Base-by-base conservation (phyloP, 2,113 vertebrate species). In the Toxotes chatareus region DNA sequence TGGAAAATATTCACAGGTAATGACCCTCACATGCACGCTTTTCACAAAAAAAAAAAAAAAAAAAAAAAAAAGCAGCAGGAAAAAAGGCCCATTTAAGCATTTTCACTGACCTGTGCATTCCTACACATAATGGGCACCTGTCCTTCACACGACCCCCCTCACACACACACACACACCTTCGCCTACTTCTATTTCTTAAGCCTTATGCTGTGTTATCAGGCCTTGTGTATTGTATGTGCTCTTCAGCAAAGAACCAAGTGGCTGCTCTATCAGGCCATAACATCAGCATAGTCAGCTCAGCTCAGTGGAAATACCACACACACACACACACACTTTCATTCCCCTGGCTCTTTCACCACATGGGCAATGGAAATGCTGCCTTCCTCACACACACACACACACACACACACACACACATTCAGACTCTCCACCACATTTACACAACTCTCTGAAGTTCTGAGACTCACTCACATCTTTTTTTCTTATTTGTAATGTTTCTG, bases 261-360 rank as follows among this genome's bases (percentile, higher is more conserved):
- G 87, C 11, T 2, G 16, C 87, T 73, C 86, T 90, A 92, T 93
- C 92, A 73, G 82, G 71, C 71, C 64, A 1, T 56, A 76, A 81
- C 87, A 93, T 93, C 92, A 86, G 90, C 91, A 71, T 12, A 81
- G 92, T 93, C 89, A 92, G 88, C 89, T 83, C 60, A 4, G 55
- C 71, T 80, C 75, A 71, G 84, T 78, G 65, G 71, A 86, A 88
- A 76, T 68, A 69, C 85, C 82, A 65, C 71, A n/a, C n/a, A n/a
- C n/a, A n/a, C 75, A 34, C 79, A 76, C 73, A 86, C 68, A 87
- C 79, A 63, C 82, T 69, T 76, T 66, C 62, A 82, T 69, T 73
- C 82, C 83, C 63, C 46, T 32, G 42, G 49, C 34, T 79, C 79
- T 86, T 76, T 71, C 76, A 60, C 66, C 77, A 69, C 63, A 53